Percentiles rank a stretch among this genome's conserved stretches.
phyloP scores from a whole-genome alignment of 1,140 invertebrate species.

The Schlechtendalia chinensis region DNA sequence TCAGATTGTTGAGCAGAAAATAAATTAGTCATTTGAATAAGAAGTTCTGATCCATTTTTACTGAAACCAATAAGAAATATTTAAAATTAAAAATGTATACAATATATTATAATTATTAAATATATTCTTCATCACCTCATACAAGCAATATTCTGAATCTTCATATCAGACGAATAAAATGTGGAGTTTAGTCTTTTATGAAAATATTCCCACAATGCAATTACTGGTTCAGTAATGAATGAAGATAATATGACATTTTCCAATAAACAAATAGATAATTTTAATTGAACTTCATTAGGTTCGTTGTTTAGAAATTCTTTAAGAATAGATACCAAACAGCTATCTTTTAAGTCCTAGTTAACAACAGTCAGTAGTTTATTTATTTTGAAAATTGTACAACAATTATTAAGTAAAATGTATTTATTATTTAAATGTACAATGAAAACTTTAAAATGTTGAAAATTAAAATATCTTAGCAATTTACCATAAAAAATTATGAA shows the following conservation, averaged over 20 bases:
- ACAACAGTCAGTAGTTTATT: neutral
- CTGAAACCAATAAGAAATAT: constrained; percentile 1
- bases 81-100: neutral
- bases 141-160: constrained; percentile 43
- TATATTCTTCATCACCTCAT: constrained; percentile 10
- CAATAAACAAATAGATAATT: constrained; percentile 32
- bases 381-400: neutral
- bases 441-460: too few relatives aligned
- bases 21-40: constrained; percentile 29
- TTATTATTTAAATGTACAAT: neutral
- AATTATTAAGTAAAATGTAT: neutral
- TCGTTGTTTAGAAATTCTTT: constrained; percentile 32
- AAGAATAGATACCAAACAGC: constrained; percentile 6
- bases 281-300: constrained; percentile 37
- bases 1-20: constrained; percentile 25
- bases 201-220: constrained; percentile 40
- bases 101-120: neutral
- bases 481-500: too few relatives aligned
- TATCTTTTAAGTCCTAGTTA: constrained; percentile 38
- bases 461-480: too few relatives aligned
- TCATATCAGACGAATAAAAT: constrained; percentile 37
- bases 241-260: constrained; percentile 26
- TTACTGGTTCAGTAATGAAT: constrained; percentile 15
- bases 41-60: constrained; percentile 39
- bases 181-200: constrained; percentile 41